Conservation (phyloP, 30 jellyfish, hydroid and myxozoan species). For the Nemopilema nomurai region DNA sequence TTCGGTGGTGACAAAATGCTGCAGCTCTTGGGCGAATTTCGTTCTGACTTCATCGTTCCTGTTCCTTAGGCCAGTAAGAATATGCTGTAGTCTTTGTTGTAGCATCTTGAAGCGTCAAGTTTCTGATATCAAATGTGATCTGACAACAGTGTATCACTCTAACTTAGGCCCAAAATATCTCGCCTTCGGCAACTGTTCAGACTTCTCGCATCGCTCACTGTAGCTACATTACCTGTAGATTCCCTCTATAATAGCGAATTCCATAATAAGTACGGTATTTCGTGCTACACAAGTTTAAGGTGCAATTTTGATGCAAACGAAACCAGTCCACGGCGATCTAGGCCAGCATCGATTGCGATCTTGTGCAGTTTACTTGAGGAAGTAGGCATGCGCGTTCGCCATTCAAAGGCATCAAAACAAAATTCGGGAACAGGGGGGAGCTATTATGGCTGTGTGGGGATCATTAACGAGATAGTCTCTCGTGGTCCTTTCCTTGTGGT, state of each 20-base stretch:
- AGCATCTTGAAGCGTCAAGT: slow-evolving; percentile 27
- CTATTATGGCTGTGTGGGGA: too few relatives aligned
- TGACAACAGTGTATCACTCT: neutral
- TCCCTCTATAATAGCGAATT: too few relatives aligned
- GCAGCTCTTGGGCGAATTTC: slow-evolving; percentile 76
- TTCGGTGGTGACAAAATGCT: slow-evolving; percentile 92
- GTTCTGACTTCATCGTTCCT: slow-evolving; percentile 79
- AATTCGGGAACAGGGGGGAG: too few relatives aligned
- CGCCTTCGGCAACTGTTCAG: too few relatives aligned
- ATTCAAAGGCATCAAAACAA: neutral
- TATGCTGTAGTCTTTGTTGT: slow-evolving; percentile 85
- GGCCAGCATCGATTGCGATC: neutral
- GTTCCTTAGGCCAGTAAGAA: slow-evolving; percentile 77
- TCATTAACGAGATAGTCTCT: too few relatives aligned
- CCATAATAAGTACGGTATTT: too few relatives aligned
- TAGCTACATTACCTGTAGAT: too few relatives aligned
- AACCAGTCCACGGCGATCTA: neutral
- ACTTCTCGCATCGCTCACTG: too few relatives aligned
- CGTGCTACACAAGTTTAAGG: too few relatives aligned
- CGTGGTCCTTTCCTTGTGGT: too few relatives aligned
- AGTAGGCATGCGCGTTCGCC: neutral
- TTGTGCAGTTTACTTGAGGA: neutral
- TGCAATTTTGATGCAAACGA: neutral
- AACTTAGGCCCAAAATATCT: neutral
- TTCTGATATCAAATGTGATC: neutral